phyloP scores from a whole-genome alignment of 1,140 invertebrate genomes.

The Charaxes varanes region DNA sequence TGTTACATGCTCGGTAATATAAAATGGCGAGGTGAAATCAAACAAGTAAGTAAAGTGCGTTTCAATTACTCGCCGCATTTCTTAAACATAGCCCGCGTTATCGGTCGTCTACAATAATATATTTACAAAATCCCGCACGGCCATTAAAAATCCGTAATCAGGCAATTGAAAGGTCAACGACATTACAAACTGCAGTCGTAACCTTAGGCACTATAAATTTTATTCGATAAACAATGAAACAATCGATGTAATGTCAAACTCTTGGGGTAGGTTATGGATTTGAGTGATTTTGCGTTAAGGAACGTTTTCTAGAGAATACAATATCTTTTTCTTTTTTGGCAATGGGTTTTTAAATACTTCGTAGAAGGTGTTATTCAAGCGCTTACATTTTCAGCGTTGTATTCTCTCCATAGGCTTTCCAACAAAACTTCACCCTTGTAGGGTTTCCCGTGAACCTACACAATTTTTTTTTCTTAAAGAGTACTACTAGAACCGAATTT shows the following conservation, averaged over 20 bases:
- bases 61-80: constrained; percentile 13
- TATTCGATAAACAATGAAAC: constrained; percentile 68
- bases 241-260: constrained; percentile 58
- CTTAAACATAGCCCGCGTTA: constrained; percentile 16
- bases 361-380: too few species aligned
- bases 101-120: constrained; percentile 23
- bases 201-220: constrained; percentile 56
- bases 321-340: too few species aligned
- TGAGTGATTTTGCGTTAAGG: constrained; percentile 48
- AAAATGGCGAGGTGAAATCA: not conserved
- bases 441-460: too few species aligned
- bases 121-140: constrained; percentile 40
- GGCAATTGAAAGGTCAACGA: constrained; percentile 57
- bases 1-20: not conserved
- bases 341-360: too few species aligned
- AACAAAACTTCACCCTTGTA: too few species aligned
- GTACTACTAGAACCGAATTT: too few species aligned
- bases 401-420: too few species aligned
- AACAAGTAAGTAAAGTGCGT: constrained; percentile 1
- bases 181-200: constrained; percentile 41
- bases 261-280: constrained; percentile 61
- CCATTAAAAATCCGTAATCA: constrained; percentile 64
- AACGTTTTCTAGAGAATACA: too few species aligned
- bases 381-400: too few species aligned
- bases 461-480: too few species aligned